Percentiles rank a stretch among this genome's conserved stretches.
phyloP scores from a whole-genome alignment of 2,113 vertebrate genomes.

The Anarrhichthys ocellatus region DNA sequence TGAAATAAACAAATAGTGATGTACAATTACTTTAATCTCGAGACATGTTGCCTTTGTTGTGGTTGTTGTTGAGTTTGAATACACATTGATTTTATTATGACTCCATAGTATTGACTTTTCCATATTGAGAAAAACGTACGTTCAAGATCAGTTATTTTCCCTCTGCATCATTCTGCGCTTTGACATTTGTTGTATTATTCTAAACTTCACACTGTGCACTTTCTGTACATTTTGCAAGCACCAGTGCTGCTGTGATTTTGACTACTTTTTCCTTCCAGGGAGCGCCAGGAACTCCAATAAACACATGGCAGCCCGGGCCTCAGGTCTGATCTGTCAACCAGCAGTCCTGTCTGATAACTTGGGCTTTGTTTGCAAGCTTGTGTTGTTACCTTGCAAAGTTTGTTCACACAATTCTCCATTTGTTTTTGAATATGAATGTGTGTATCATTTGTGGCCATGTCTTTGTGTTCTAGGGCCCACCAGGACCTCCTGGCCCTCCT shows the following conservation, averaged over 20 bases:
- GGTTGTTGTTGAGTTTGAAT: neutral
- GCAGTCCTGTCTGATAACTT: slow-evolving; percentile 40
- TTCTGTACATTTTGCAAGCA: slow-evolving; percentile 22
- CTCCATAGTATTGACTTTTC: slow-evolving; percentile 4
- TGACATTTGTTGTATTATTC: slow-evolving; percentile 51
- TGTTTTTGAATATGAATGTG: neutral
- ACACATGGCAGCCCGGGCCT: slow-evolving; percentile 89
- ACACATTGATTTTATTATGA: slow-evolving; percentile 6
- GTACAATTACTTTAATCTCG: neutral
- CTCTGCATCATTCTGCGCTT: slow-evolving; percentile 8
- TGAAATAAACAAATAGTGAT: neutral
- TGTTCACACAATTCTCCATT: neutral
- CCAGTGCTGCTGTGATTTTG: slow-evolving; percentile 51
- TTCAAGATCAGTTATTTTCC: slow-evolving; percentile 4
- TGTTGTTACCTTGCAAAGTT: slow-evolving; percentile 33
- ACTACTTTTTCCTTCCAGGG: slow-evolving; percentile 86
- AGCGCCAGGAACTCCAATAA: slow-evolving; percentile 88
- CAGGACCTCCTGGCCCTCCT: slow-evolving; percentile 87
- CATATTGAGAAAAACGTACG: slow-evolving; percentile 1
- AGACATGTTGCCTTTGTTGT: neutral
- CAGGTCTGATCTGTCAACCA: slow-evolving; percentile 86
- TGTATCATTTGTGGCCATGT: neutral
- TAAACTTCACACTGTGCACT: slow-evolving; percentile 30
- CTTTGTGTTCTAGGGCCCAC: slow-evolving; percentile 86
- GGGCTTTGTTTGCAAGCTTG: slow-evolving; percentile 32